These are phyloP conservation scores for Augiades crinisus DNA, from an alignment of 2,888 invertebrate species.

Conservation along the genomic window DNA sequence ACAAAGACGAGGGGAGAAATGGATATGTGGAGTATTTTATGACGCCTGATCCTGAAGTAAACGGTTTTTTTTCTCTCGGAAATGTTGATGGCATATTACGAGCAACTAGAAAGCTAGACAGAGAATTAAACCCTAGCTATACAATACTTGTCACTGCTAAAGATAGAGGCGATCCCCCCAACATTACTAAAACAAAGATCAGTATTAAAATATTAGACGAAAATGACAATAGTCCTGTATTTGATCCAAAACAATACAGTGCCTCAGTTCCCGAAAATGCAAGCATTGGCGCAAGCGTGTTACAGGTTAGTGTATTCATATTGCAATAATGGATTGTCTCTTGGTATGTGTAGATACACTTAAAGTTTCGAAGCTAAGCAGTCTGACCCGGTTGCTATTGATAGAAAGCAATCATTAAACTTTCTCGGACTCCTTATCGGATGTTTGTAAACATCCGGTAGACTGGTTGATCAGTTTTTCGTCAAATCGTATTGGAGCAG, in stretches of 20 bases:
- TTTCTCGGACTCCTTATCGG: too few relatives aligned
- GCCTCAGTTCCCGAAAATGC: conserved; percentile 96
- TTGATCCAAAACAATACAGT: conserved; percentile 94
- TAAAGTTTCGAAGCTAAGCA: too few relatives aligned
- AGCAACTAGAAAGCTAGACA: conserved; percentile 92
- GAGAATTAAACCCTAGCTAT: conserved; percentile 90
- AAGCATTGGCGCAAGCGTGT: conserved; percentile 94
- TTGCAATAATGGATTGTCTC: too few relatives aligned
- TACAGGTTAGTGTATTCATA: conserved; percentile 83
- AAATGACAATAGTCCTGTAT: conserved; percentile 94
- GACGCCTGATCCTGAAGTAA: conserved; percentile 83
- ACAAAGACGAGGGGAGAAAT: conserved; percentile 95
- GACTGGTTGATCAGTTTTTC: too few relatives aligned
- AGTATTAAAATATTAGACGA: conserved; percentile 90
- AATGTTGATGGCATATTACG: conserved; percentile 93
- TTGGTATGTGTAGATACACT: too few relatives aligned
- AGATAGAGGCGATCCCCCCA: conserved; percentile 93
- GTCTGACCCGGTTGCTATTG: too few relatives aligned
- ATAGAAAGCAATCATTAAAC: too few relatives aligned
- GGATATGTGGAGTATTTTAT: conserved; percentile 94
- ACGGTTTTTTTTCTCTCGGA: conserved; percentile 89
- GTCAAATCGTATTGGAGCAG: too few relatives aligned
- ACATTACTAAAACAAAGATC: conserved; percentile 85
- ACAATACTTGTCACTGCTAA: conserved; percentile 89
- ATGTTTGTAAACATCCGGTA: too few relatives aligned